phyloP scores from a whole-genome alignment of 2,888 invertebrate genomes.

The Argyresthia albistria region DNA sequence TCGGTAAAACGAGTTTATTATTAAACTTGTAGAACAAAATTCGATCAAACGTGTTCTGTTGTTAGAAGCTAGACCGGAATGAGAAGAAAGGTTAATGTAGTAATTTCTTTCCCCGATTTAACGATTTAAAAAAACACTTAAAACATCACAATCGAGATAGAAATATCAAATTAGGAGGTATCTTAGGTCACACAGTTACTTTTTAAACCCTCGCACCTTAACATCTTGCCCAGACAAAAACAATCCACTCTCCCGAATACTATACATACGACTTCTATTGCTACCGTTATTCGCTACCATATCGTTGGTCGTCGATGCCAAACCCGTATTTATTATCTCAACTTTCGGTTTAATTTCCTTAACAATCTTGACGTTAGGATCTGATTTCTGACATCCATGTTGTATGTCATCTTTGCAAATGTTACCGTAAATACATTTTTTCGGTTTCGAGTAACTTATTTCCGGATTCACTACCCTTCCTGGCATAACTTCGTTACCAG shows the following conservation, averaged over 20 bases:
- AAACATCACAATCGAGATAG: too few relatives aligned
- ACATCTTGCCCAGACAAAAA: conserved; percentile 19
- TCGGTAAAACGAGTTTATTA: too few relatives aligned
- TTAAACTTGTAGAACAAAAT: too few relatives aligned
- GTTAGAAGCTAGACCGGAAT: too few relatives aligned
- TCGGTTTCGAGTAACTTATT: conserved; percentile 17
- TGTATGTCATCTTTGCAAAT: conserved; percentile 50
- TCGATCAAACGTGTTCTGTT: too few relatives aligned
- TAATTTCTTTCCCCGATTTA: too few relatives aligned
- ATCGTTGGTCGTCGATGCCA: conserved; percentile 78
- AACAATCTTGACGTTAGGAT: background rate
- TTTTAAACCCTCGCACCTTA: conserved; percentile 21
- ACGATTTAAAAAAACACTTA: too few relatives aligned
- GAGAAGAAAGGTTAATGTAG: too few relatives aligned
- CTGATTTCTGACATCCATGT: background rate
- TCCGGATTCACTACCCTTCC: background rate
- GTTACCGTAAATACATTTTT: conserved; percentile 30
- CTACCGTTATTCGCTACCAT: conserved; percentile 16
- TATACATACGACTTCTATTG: conserved; percentile 23
- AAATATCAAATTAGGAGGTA: too few relatives aligned
- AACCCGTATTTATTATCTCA: conserved; percentile 72
- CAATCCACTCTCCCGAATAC: conserved; percentile 20
- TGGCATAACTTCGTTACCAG: background rate
- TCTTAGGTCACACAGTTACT: conserved; percentile 4
- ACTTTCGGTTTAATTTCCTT: conserved; percentile 30